A percentile compares a stretch with the other conserved stretches of the same genome.
Conservation (phyloP, 2,888 invertebrate genomes). For the Vannuccia rotundouncinata region DNA sequence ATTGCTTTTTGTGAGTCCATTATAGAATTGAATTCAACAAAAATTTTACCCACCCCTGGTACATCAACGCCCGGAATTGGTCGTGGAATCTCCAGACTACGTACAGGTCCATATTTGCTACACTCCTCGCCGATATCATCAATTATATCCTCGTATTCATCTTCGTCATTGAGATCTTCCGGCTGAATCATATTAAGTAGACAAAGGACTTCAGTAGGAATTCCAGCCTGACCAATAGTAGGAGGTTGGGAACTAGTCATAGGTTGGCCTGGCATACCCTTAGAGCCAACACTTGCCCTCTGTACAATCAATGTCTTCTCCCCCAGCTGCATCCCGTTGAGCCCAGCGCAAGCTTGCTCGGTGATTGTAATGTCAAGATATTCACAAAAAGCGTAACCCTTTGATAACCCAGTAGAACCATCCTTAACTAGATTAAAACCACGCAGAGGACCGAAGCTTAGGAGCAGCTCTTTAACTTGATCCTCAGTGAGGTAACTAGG, state of each 20-base stretch:
- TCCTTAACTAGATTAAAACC: constrained; percentile 98
- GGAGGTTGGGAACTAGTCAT: neutral
- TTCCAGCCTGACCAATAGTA: neutral
- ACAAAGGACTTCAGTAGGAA: constrained; percentile 69
- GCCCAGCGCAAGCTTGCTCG: constrained; percentile 95
- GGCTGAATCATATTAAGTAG: constrained; percentile 93
- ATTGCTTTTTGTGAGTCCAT: constrained; percentile 96
- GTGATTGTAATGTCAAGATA: constrained; percentile 93
- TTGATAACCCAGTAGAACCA: constrained; percentile 92
- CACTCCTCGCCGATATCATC: constrained; percentile 98
- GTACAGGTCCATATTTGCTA: constrained; percentile 87
- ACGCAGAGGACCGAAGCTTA: constrained; percentile 93
- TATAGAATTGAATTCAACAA: constrained; percentile 91
- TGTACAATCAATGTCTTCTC: constrained; percentile 97
- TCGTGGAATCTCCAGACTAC: constrained; percentile 89
- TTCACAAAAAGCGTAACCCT: constrained; percentile 98
- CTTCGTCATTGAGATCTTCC: constrained; percentile 89
- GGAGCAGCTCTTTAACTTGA: constrained; percentile 95
- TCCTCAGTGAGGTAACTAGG: constrained; percentile 97
- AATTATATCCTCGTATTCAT: constrained; percentile 95
- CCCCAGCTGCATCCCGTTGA: constrained; percentile 97
- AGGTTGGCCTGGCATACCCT: constrained; percentile 55
- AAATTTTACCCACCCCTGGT: constrained; percentile 96
- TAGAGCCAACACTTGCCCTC: constrained; percentile 91
- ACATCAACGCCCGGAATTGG: constrained; percentile 93